Evolutionary conservation across 2,113 vertebrate species (phyloP).

Genomic region (Parus major): DNA sequence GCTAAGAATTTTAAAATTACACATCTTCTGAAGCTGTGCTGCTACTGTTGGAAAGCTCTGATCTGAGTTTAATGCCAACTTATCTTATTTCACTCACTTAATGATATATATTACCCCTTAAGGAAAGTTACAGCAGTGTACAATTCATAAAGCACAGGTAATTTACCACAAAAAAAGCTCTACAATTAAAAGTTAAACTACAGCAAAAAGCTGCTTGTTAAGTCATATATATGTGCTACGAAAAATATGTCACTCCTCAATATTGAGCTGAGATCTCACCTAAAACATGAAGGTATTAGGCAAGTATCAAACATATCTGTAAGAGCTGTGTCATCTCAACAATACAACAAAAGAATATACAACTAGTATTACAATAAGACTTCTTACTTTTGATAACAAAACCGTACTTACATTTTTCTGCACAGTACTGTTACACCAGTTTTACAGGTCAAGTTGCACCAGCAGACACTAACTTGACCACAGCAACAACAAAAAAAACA

Average conservation of each 20-base stretch:
- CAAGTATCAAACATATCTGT: neutral
- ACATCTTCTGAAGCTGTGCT: neutral
- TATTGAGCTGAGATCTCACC: neutral
- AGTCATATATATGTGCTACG: neutral
- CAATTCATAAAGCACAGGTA: neutral
- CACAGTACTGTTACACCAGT: neutral
- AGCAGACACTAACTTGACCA: neutral
- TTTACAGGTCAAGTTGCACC: neutral
- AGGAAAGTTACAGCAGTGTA: neutral
- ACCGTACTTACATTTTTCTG: neutral
- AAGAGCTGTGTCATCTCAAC: neutral
- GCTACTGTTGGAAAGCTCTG: neutral
- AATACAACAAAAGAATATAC: neutral
- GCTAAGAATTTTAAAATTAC: neutral
- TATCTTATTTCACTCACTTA: neutral
- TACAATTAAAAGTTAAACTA: neutral
- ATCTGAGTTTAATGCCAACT: constrained; percentile 3
- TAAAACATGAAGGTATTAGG: neutral
- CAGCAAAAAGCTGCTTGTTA: neutral
- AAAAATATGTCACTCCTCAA: neutral
- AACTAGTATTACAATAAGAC: neutral
- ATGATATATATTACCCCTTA: neutral
- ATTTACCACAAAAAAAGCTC: neutral
- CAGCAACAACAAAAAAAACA: neutral
- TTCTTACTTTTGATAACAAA: neutral